Percentiles rank a stretch among this genome's conserved stretches.
Evolutionary conservation across 2,113 vertebrate species (phyloP).

Genomic region (Cheirogaleus medius): DNA sequence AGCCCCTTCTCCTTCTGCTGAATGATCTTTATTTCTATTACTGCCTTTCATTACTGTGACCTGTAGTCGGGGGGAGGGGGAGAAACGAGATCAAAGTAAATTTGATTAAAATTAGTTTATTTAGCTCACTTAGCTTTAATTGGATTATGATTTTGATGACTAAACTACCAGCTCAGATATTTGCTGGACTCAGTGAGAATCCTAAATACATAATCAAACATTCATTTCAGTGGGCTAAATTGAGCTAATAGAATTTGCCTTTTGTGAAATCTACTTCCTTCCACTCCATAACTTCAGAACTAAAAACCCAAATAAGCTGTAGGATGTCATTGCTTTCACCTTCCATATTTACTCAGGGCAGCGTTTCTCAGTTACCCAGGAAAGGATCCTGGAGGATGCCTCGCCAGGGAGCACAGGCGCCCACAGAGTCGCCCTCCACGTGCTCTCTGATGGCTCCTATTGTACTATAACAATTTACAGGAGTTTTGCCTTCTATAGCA

Average conservation of each 20-base stretch:
- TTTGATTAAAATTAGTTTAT: slow-evolving; percentile 59
- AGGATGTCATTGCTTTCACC: neutral
- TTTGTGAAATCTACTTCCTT: slow-evolving; percentile 60
- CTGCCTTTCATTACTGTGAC: slow-evolving; percentile 97
- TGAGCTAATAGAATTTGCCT: slow-evolving; percentile 44
- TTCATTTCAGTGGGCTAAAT: slow-evolving; percentile 36
- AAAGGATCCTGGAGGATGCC: neutral
- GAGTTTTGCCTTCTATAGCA: neutral
- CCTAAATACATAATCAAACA: slow-evolving; percentile 33
- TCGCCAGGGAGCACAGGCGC: neutral
- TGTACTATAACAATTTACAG: neutral
- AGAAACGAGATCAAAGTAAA: slow-evolving; percentile 36
- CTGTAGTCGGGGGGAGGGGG: slow-evolving; percentile 76
- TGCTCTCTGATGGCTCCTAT: neutral
- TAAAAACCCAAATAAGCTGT: slow-evolving; percentile 41
- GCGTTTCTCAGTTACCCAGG: neutral
- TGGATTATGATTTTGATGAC: slow-evolving; percentile 59
- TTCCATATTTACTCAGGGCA: neutral
- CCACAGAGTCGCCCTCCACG: neutral
- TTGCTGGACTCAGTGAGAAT: slow-evolving; percentile 59
- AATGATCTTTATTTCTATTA: slow-evolving; percentile 94
- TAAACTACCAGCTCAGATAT: slow-evolving; percentile 32
- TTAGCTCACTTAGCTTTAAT: slow-evolving; percentile 57
- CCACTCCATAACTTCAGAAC: slow-evolving; percentile 28
- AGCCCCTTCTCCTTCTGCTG: slow-evolving; percentile 91